These are phyloP conservation scores for Parazoanthus atlanticus DNA, from an alignment of 92 coral and sea anemone species.

Conservation along the genomic window DNA sequence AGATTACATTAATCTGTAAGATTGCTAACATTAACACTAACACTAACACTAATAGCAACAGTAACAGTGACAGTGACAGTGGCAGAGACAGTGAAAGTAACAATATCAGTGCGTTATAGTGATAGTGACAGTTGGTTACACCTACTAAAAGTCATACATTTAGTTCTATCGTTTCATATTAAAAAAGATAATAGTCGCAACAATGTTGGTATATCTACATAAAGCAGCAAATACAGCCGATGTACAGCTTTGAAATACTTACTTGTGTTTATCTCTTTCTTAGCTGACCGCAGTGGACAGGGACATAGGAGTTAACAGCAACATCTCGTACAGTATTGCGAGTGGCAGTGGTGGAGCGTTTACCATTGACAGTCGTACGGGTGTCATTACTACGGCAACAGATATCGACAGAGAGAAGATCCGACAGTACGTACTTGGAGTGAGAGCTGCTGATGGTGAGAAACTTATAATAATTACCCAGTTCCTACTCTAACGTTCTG, in stretches of 20 bases:
- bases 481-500: neutral
- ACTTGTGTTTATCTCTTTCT: neutral
- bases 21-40: too few species aligned
- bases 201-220: too few species aligned
- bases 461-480: neutral
- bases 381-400: constrained; percentile 68
- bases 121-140: too few species aligned
- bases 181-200: too few species aligned
- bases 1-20: too few species aligned
- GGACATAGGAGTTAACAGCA: constrained; percentile 74
- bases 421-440: constrained; percentile 76
- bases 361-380: constrained; percentile 59
- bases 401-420: constrained; percentile 82
- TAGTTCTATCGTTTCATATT: too few species aligned
- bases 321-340: constrained; percentile 79
- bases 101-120: too few species aligned
- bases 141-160: too few species aligned
- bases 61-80: too few species aligned
- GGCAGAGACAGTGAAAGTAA: too few species aligned
- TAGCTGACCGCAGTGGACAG: constrained; percentile 75
- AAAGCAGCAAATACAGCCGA: too few species aligned
- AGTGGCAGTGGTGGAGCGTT: constrained; percentile 77
- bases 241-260: neutral
- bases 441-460: constrained; percentile 92
- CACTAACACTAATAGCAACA: too few species aligned